Conservation (phyloP, 2,797 vertebrate genomes). For the Cirrhinus mrigala region DNA sequence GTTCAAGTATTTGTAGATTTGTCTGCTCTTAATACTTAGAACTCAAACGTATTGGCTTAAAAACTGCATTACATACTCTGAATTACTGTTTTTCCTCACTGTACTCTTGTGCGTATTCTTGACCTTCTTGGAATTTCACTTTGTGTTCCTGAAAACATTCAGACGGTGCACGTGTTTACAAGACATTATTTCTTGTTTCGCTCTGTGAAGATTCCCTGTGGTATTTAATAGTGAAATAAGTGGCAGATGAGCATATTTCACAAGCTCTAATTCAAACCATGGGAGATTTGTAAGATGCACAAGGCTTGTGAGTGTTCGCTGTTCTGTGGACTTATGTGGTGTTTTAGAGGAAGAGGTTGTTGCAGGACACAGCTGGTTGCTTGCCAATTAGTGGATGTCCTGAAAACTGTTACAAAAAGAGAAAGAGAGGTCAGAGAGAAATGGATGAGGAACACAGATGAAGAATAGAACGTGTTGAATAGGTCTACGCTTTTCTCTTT, state of each 20-base stretch:
- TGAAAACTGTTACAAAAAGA: slow-evolving; percentile 36
- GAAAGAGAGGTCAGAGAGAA: background rate
- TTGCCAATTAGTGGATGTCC: slow-evolving; percentile 22
- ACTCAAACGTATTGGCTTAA: background rate
- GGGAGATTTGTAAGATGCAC: background rate
- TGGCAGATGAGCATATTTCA: slow-evolving; percentile 33
- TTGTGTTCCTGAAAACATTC: slow-evolving; percentile 1
- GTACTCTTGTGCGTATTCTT: background rate
- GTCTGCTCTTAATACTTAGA: background rate
- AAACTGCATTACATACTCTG: background rate
- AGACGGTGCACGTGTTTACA: background rate
- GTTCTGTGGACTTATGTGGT: background rate
- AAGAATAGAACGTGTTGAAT: slow-evolving; percentile 33
- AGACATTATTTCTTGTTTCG: background rate
- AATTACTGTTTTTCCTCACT: background rate
- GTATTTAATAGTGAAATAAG: slow-evolving; percentile 33
- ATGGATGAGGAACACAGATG: slow-evolving; percentile 1
- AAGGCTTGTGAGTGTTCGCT: slow-evolving; percentile 6
- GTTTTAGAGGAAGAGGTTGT: slow-evolving; percentile 8
- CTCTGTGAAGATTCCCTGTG: background rate
- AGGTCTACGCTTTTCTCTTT: slow-evolving; percentile 17
- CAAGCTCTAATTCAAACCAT: slow-evolving; percentile 29
- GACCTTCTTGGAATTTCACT: background rate
- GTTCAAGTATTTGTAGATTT: background rate
- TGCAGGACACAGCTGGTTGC: slow-evolving; percentile 19